phyloP scores from a whole-genome alignment of 2,797 vertebrate genomes.

The Pseudocheirus occidentalis region DNA sequence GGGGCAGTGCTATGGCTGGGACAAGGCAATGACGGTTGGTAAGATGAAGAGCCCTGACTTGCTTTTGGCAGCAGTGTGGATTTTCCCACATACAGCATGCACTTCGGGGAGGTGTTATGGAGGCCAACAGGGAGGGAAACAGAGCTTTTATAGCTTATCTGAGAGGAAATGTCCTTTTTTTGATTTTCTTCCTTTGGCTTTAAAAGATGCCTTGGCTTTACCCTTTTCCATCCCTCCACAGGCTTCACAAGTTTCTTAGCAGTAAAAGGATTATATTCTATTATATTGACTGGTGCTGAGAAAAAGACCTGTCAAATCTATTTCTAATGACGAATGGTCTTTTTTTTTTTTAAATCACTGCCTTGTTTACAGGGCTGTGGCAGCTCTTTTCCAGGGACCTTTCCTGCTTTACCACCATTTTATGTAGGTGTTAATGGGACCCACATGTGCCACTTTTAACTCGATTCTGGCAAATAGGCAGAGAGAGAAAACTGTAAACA shows the following conservation, averaged over 20 bases:
- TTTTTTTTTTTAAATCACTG: background rate
- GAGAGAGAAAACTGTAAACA: conserved; percentile 3
- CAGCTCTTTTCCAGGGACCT: background rate
- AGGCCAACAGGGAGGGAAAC: background rate
- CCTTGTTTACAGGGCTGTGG: background rate
- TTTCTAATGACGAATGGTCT: conserved; percentile 2
- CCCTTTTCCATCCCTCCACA: background rate
- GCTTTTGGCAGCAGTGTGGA: background rate
- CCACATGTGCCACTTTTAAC: background rate
- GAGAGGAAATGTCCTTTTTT: background rate
- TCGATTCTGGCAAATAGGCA: background rate
- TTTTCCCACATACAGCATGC: background rate
- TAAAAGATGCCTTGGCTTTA: background rate
- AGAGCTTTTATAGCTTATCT: conserved; percentile 3
- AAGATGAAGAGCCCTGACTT: background rate
- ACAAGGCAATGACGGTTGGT: background rate
- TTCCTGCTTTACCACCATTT: background rate
- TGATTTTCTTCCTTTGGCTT: background rate
- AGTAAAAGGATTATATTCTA: background rate
- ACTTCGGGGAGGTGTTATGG: background rate
- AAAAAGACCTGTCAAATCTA: conserved; percentile 29
- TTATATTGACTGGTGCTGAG: background rate
- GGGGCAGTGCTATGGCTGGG: background rate
- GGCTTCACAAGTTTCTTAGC: background rate
- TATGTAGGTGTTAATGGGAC: conserved; percentile 9